Evolutionary conservation across 2,888 invertebrate species (phyloP).

Genomic region (Cephus pygmeus): DNA sequence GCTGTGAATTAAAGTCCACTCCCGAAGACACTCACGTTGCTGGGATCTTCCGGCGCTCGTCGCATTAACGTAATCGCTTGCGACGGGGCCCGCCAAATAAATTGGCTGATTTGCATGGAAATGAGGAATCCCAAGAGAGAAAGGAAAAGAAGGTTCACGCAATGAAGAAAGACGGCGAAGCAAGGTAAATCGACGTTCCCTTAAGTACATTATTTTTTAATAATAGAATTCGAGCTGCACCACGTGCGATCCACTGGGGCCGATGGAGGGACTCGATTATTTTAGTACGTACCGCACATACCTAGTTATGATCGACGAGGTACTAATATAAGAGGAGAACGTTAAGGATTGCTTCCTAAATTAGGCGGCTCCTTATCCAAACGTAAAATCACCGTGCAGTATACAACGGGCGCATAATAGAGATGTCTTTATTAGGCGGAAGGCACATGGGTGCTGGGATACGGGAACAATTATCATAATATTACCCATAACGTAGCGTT

Average conservation of each 20-base stretch:
- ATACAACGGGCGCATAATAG: conserved; percentile 31
- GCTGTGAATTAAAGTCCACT: conserved; percentile 41
- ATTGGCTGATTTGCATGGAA: conserved; percentile 63
- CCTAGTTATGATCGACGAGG: conserved; percentile 10
- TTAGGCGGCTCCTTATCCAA: conserved; percentile 42
- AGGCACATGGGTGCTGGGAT: conserved; percentile 15
- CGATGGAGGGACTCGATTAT: neutral
- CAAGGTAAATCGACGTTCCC: neutral
- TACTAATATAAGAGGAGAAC: conserved; percentile 34
- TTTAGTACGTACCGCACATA: neutral
- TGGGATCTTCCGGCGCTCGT: conserved; percentile 4
- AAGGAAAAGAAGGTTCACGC: neutral
- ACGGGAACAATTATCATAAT: conserved; percentile 41
- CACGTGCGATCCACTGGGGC: neutral
- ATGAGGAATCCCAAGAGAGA: conserved; percentile 43
- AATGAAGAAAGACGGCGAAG: neutral
- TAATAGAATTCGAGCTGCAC: neutral
- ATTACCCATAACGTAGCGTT: conserved; percentile 40
- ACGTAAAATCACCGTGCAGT: conserved; percentile 34
- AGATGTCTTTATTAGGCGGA: conserved; percentile 48
- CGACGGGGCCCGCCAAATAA: conserved; percentile 54
- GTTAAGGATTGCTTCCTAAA: conserved; percentile 42
- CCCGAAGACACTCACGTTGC: conserved; percentile 4
- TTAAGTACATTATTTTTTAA: neutral
- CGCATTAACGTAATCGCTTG: conserved; percentile 59